These are phyloP conservation scores for Drosophila jambulina DNA, from an alignment of 1,140 invertebrate species.

Conservation along the genomic window DNA sequence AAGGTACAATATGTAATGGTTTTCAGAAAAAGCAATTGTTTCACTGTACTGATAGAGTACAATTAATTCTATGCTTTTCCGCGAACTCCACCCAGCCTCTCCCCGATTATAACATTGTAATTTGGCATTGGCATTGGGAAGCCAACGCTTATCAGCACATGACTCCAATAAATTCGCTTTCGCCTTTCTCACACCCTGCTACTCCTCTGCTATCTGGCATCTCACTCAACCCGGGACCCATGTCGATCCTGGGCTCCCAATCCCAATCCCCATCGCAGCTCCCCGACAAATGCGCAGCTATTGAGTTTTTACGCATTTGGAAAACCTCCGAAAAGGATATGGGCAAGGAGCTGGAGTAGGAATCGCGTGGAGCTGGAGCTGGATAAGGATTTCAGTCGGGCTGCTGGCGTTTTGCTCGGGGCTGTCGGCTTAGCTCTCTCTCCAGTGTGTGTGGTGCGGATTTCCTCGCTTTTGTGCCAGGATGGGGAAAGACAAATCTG, in stretches of 20 bases:
- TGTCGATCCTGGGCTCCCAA: conserved; percentile 42
- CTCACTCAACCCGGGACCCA: conserved; percentile 65
- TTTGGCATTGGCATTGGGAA: conserved; percentile 75
- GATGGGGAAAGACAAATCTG: conserved; percentile 74
- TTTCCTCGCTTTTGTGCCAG: conserved; percentile 26
- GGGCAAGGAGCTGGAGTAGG: conserved; percentile 9
- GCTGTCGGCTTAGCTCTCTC: conserved; percentile 45
- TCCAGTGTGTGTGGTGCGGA: conserved; percentile 32
- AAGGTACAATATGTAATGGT: too few species aligned
- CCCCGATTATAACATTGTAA: conserved; percentile 67
- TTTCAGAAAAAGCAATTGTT: too few species aligned
- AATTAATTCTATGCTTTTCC: background rate
- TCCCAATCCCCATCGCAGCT: background rate
- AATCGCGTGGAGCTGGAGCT: conserved; percentile 17
- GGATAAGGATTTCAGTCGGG: conserved; percentile 51
- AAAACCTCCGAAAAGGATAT: conserved; percentile 59
- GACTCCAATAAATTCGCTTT: conserved; percentile 81
- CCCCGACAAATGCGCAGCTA: conserved; percentile 65
- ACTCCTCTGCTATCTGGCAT: conserved; percentile 59
- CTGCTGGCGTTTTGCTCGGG: conserved; percentile 40
- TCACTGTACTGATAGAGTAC: background rate
- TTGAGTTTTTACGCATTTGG: conserved; percentile 82
- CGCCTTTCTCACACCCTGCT: conserved; percentile 32
- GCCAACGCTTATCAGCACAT: conserved; percentile 76
- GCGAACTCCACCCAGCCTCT: background rate